Evolutionary conservation across 2,797 vertebrate genomes (phyloP).

Genomic region (Catharus ustulatus): DNA sequence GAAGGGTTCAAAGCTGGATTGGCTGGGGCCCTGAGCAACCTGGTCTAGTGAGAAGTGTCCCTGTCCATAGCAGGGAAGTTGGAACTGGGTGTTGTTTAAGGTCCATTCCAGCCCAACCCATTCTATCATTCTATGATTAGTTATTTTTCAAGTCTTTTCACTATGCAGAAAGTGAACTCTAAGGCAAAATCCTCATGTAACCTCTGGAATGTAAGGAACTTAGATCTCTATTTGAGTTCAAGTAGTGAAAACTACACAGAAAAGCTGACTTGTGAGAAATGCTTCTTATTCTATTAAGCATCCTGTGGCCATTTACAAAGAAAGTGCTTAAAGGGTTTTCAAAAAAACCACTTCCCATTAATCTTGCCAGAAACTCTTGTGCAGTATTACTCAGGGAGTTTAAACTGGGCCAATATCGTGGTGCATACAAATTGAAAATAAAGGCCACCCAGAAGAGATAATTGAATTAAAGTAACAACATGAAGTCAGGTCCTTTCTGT

Average conservation of each 20-base stretch:
- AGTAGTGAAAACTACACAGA: not conserved
- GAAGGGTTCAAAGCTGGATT: not conserved
- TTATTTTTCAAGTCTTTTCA: not conserved
- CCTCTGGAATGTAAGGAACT: not conserved
- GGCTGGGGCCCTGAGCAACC: not conserved
- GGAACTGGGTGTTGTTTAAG: not conserved
- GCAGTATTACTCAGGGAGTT: slow-evolving; percentile 1
- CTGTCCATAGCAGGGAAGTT: not conserved
- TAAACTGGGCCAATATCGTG: not conserved
- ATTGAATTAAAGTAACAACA: not conserved
- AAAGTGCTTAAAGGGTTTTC: slow-evolving; percentile 38
- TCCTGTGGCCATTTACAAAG: slow-evolving; percentile 21
- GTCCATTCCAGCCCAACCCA: not conserved
- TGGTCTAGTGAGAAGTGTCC: not conserved
- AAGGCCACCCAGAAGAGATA: not conserved
- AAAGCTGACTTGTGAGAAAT: slow-evolving; percentile 31
- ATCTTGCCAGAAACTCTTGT: slow-evolving; percentile 19
- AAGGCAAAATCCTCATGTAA: not conserved
- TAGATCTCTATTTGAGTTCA: not conserved
- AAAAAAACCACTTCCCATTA: slow-evolving; percentile 54
- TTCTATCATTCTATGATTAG: not conserved
- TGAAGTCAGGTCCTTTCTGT: not conserved
- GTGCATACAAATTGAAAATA: slow-evolving; percentile 7
- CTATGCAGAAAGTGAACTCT: not conserved
- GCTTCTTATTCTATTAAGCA: slow-evolving; percentile 9